Percentiles rank a stretch among this genome's conserved stretches.
Evolutionary conservation across 2,797 vertebrate species (phyloP).

Genomic region (Trematomus bernacchii): DNA sequence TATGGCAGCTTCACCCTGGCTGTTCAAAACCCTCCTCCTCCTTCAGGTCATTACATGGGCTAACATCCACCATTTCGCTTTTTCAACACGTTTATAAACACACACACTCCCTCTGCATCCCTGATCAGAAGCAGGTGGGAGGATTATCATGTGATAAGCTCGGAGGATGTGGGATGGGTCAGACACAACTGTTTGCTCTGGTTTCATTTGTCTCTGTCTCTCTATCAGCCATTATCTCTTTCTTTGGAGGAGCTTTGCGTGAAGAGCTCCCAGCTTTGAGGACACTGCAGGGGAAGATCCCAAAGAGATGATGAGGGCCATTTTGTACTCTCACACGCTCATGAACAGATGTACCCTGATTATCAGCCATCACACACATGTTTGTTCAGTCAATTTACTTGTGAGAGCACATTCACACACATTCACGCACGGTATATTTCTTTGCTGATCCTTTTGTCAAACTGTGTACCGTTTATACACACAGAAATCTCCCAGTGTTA

Average conservation of each 20-base stretch:
- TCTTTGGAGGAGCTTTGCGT: constrained; percentile 60
- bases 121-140: constrained; percentile 58
- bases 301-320: constrained; percentile 57
- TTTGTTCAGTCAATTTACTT: background rate
- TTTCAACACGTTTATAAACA: constrained; percentile 34
- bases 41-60: constrained; percentile 57
- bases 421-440: constrained; percentile 17
- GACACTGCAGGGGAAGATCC: constrained; percentile 58
- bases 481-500: constrained; percentile 66
- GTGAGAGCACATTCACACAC: constrained; percentile 22
- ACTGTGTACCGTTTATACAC: constrained; percentile 30
- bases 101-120: constrained; percentile 14
- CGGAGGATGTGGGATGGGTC: constrained; percentile 54
- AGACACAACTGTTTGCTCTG: constrained; percentile 61
- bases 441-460: constrained; percentile 49
- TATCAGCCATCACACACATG: constrained; percentile 26
- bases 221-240: constrained; percentile 52
- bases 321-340: constrained; percentile 55
- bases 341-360: constrained; percentile 34
- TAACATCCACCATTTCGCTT: constrained; percentile 47
- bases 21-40: constrained; percentile 45
- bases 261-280: constrained; percentile 53
- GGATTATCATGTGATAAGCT: constrained; percentile 51
- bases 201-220: constrained; percentile 65
- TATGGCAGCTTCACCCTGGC: constrained; percentile 51